Evolutionary conservation across 2,888 invertebrate genomes (phyloP), one percentile per base, ranked within the genome.

Genomic region (Acronicta alni): DNA sequence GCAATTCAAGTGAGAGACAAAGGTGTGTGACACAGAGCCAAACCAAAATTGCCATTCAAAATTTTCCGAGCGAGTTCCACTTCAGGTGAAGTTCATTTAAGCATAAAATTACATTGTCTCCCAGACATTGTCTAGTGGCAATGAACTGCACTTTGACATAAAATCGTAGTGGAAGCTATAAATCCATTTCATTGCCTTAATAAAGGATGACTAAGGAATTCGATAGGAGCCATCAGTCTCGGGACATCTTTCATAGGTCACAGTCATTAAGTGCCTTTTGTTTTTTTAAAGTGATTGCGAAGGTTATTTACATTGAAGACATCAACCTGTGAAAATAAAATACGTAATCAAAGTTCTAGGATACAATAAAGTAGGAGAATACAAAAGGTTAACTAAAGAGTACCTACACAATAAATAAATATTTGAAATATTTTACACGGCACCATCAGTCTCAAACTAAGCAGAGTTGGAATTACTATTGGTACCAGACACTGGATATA

Each of bases 111-210:
- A 93, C 93, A 93, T 94, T 94, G 93, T 93, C 89, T 90, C 80
- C 65, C 72, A 85, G 88, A 90, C 92, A 92, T 92, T 92, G 93
- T 92, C 83, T 87, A 80, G 89, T 93, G 93, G 88, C 93, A 93
- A 91, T 93, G 94, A 93, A 93, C 93, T 93, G 89, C 93, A 91
- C 93, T 94, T 94, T 93, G 93, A 93, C 93, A 94, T 93, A 90
- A 94, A 93, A 92, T 94, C 83, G 86, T 89, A 90, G 90, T 89
- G 87, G 88, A 86, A 79, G 89, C 86, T 88, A 91, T 93, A 93
- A 93, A 93, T 93, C 91, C 88, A 87, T 91, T 93, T 93, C 88
- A 93, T 93, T 92, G 80, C 91, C 90, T 89, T 89, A 91, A 93
- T 93, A 93, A 93, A 93, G 87, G 86, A 86, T 87, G 92, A 91